These are phyloP conservation scores for Megaustenia siamemsis DNA, from an alignment of 2,888 invertebrate genomes.

Conservation along the genomic window DNA sequence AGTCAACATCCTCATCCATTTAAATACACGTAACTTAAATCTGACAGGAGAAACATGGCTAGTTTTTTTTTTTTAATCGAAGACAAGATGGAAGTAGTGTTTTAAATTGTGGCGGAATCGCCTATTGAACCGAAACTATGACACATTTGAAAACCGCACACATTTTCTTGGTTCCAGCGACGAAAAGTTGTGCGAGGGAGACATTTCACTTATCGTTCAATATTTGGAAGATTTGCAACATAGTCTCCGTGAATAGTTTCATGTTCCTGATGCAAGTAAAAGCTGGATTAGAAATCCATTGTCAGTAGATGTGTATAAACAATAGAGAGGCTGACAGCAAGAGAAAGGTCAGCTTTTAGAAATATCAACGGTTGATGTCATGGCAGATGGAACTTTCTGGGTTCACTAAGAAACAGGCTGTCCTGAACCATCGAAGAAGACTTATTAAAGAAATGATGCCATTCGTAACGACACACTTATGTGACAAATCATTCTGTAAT, in stretches of 20 bases:
- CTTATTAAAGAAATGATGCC: not conserved
- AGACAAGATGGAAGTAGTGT: not conserved
- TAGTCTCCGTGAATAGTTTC: not conserved
- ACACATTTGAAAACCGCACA: not conserved
- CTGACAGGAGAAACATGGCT: not conserved
- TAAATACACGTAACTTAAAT: not conserved
- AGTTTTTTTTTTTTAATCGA: not conserved
- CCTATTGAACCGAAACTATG: not conserved
- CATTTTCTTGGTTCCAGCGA: not conserved
- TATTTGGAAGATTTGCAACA: not conserved
- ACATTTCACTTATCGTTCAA: not conserved
- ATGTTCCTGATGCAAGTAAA: not conserved
- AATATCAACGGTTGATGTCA: not conserved
- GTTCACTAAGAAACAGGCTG: not conserved
- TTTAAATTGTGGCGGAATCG: not conserved
- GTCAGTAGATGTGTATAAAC: not conserved
- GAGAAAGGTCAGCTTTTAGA: not conserved
- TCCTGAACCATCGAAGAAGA: not conserved
- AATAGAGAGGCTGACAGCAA: not conserved
- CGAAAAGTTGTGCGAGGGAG: not conserved
- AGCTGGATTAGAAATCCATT: not conserved
- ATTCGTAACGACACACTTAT: not conserved
- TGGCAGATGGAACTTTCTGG: not conserved
- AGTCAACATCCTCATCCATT: not conserved
- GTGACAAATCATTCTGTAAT: not conserved